These are phyloP conservation scores for Bilobella aurantiaca DNA, from an alignment of 1,140 invertebrate species.

Conservation along the genomic window DNA sequence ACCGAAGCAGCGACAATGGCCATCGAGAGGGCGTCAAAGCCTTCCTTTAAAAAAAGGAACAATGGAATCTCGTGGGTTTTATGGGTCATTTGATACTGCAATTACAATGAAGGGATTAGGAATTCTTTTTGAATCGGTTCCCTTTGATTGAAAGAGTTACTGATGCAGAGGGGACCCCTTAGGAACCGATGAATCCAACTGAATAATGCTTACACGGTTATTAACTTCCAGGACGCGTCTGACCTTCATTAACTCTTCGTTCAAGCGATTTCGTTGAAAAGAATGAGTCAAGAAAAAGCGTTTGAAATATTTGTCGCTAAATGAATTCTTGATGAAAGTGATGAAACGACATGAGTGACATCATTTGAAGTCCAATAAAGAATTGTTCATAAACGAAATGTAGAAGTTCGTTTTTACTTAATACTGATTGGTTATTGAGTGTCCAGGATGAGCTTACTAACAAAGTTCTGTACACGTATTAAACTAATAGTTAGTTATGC, in stretches of 20 bases:
- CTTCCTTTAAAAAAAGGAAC: neutral
- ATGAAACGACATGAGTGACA: too few species aligned
- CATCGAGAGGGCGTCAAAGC: neutral
- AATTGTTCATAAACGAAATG: too few species aligned
- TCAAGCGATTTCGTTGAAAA: neutral
- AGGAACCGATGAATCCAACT: neutral
- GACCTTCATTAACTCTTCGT: neutral
- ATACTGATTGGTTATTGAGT: conserved; percentile 1
- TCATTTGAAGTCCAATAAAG: too few species aligned
- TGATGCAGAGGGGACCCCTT: neutral
- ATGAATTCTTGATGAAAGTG: too few species aligned
- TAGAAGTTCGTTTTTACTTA: conserved; percentile 4
- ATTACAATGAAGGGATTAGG: conserved; percentile 5
- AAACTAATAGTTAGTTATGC: neutral
- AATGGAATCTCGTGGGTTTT: conserved; percentile 2
- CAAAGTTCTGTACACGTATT: neutral
- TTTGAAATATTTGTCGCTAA: too few species aligned
- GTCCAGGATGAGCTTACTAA: neutral
- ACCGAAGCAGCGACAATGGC: neutral
- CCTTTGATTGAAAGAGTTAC: conserved; percentile 3
- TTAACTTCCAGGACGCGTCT: too few species aligned
- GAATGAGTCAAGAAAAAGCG: too few species aligned
- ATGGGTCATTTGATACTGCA: conserved; percentile 4
- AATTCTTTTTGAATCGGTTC: neutral
- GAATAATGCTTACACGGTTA: too few species aligned